Percentiles rank a stretch among this genome's conserved stretches.
phyloP scores from a whole-genome alignment of 2,888 invertebrate species.

The Netelia fuscicornis region DNA sequence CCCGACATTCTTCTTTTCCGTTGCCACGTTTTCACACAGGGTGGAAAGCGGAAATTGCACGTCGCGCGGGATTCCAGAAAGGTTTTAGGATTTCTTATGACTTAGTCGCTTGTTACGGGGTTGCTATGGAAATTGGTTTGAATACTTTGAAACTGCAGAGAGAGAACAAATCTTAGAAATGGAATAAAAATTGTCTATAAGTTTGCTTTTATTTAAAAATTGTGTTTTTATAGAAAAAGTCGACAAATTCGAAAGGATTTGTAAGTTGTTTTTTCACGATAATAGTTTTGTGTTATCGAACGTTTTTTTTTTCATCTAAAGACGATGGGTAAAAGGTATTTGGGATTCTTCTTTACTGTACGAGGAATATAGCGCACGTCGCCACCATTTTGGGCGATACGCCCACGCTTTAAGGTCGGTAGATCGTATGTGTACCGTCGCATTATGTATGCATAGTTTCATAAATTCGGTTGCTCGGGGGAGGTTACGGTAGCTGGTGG shows the following conservation, averaged over 20 bases:
- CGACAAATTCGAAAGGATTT: background rate
- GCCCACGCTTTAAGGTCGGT: slow-evolving; percentile 55
- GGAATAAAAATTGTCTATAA: slow-evolving; percentile 8
- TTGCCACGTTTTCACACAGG: background rate
- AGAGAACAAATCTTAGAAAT: slow-evolving; percentile 6
- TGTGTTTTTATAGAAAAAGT: background rate
- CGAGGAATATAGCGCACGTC: slow-evolving; percentile 46
- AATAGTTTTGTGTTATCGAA: slow-evolving; percentile 1
- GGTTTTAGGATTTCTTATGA: slow-evolving; percentile 45
- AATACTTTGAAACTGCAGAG: background rate
- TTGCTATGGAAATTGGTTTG: slow-evolving; percentile 26
- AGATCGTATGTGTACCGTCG: slow-evolving; percentile 61
- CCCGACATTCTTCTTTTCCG: slow-evolving; percentile 3
- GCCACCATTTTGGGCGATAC: slow-evolving; percentile 41
- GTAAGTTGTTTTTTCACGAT: background rate
- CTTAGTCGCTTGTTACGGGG: background rate
- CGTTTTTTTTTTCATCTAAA: background rate
- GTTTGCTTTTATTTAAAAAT: background rate
- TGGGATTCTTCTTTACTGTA: slow-evolving; percentile 19
- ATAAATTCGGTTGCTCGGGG: slow-evolving; percentile 68
- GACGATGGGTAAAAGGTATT: slow-evolving; percentile 26
- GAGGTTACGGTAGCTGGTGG: slow-evolving; percentile 34
- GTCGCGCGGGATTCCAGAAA: slow-evolving; percentile 2
- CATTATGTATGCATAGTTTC: slow-evolving; percentile 73
- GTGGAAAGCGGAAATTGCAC: slow-evolving; percentile 44